A percentile compares a stretch with the other conserved stretches of the same genome.
phyloP scores from a whole-genome alignment of 2,113 vertebrate species.

The Pongo pygmaeus region DNA sequence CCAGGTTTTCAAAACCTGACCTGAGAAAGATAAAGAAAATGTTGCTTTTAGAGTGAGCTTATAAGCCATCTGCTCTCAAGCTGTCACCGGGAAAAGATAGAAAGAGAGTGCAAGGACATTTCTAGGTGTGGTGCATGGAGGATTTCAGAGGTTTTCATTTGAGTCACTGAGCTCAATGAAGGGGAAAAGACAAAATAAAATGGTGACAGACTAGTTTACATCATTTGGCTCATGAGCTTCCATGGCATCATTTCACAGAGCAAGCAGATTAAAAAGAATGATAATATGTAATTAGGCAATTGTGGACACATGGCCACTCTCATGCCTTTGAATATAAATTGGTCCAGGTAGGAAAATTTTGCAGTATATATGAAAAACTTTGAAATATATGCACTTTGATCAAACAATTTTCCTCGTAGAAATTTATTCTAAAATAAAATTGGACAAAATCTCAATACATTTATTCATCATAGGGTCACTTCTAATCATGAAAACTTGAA shows the following conservation, averaged over 20 bases:
- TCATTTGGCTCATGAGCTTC: neutral
- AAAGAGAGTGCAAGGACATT: neutral
- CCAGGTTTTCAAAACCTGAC: neutral
- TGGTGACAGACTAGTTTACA: neutral
- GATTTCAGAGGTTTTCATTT: neutral
- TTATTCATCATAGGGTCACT: neutral
- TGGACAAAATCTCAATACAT: neutral
- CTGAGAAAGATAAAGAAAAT: neutral
- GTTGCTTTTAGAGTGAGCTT: neutral
- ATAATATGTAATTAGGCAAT: neutral
- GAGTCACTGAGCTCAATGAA: neutral
- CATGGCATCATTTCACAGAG: neutral
- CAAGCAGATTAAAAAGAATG: neutral
- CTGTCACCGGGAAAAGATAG: neutral
- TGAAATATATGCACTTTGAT: neutral
- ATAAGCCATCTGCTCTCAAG: neutral
- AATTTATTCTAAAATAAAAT: neutral
- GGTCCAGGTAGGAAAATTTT: neutral
- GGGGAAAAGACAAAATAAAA: neutral
- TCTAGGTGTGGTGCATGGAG: neutral
- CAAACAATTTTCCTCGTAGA: neutral
- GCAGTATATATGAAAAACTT: neutral
- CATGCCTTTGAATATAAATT: neutral
- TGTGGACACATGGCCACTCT: neutral
- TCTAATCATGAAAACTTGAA: constrained; percentile 6